phyloP scores from a whole-genome alignment of 2,888 invertebrate species.

The Coenonympha arcania region DNA sequence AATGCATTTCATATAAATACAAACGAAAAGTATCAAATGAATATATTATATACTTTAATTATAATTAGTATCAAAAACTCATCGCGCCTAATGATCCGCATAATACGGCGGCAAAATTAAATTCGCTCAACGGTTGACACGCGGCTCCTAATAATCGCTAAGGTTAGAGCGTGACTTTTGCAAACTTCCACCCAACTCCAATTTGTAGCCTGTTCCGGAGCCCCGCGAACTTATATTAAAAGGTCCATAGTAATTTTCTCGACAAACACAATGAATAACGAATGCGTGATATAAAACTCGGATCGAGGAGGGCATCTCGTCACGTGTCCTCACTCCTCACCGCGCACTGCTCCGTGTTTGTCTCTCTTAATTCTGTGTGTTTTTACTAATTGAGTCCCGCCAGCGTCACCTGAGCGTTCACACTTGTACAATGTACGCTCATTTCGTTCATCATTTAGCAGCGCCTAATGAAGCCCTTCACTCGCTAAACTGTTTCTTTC shows the following conservation, averaged over 20 bases:
- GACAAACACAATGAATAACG: conserved; percentile 71
- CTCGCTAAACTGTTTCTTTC: conserved; percentile 39
- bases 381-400: conserved; percentile 71
- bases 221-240: conserved; percentile 71
- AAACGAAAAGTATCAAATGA: neutral
- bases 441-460: conserved; percentile 48
- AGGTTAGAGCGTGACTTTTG: conserved; percentile 54
- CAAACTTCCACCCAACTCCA: conserved; percentile 61
- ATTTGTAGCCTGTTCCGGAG: conserved; percentile 46
- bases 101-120: conserved; percentile 56
- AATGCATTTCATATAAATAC: too few species aligned
- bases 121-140: conserved; percentile 56
- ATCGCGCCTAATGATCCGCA: conserved; percentile 48
- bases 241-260: conserved; percentile 72
- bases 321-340: conserved; percentile 57
- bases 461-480: conserved; percentile 47
- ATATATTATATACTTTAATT: neutral
- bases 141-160: conserved; percentile 53
- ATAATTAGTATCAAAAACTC: conserved; percentile 14
- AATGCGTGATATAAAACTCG: conserved; percentile 71
- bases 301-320: conserved; percentile 62
- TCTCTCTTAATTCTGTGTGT: conserved; percentile 70
- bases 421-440: conserved; percentile 35
- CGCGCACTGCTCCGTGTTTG: conserved; percentile 70
- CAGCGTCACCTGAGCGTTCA: conserved; percentile 45